A percentile compares a stretch with the other conserved stretches of the same genome.
These are phyloP conservation scores for Morone chrysops DNA, from an alignment of 2,113 vertebrate genomes.

Conservation along the genomic window DNA sequence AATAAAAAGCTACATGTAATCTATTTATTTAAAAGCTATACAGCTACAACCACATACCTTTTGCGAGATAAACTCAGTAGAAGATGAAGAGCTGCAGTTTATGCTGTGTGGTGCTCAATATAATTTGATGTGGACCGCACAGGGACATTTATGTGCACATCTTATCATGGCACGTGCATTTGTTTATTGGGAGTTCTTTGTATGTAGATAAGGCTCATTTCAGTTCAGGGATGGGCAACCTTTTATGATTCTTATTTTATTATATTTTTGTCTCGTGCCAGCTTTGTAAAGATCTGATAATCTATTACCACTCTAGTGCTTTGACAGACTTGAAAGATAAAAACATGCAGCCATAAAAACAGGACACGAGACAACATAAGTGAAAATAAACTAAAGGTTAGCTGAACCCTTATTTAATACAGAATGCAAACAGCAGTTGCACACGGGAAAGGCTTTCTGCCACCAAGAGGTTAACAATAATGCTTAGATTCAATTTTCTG, in stretches of 20 bases:
- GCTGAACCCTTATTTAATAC: no score
- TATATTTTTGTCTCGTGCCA: no score
- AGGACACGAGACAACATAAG: no score
- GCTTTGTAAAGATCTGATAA: no score
- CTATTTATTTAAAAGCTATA: neutral
- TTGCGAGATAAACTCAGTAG: neutral
- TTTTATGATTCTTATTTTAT: neutral
- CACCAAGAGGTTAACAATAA: no score
- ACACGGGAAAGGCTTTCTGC: no score
- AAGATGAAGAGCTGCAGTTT: neutral
- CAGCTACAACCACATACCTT: neutral
- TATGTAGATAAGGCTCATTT: neutral
- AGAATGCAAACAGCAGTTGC: no score
- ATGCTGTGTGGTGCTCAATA: neutral
- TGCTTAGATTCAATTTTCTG: no score
- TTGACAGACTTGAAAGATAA: neutral
- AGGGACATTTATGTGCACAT: slow-evolving; percentile 22
- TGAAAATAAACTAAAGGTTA: no score
- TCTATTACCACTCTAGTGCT: no score
- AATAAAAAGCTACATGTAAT: neutral
- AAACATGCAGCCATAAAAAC: neutral
- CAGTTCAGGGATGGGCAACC: neutral
- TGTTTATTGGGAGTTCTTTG: no score
- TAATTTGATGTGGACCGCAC: neutral
- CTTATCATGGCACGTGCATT: neutral